phyloP scores from a whole-genome alignment of 2,113 vertebrate genomes.

The Lepidothrix coronata region DNA sequence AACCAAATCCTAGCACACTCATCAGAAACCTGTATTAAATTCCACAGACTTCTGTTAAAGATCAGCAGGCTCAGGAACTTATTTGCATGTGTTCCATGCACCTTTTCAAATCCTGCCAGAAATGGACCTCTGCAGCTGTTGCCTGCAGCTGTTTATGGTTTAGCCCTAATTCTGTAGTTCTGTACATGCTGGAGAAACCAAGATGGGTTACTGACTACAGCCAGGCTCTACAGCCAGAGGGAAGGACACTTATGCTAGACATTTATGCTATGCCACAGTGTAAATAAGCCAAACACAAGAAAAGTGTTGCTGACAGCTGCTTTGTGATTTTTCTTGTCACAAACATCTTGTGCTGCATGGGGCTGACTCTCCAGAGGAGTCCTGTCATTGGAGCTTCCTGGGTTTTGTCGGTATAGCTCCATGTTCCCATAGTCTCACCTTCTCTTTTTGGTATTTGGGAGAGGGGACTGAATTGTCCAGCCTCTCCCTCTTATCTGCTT shows the following conservation, averaged over 20 bases:
- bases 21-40: background rate
- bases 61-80: background rate
- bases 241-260: background rate
- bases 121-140: background rate
- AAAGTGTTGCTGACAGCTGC: background rate
- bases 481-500: background rate
- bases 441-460: background rate
- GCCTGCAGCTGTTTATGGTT: background rate
- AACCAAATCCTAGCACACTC: background rate
- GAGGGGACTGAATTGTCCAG: background rate
- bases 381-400: background rate
- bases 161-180: background rate
- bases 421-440: background rate
- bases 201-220: background rate
- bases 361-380: background rate
- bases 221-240: background rate
- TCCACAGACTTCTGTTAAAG: background rate
- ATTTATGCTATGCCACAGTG: background rate
- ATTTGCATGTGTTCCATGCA: background rate
- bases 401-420: background rate
- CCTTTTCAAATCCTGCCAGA: background rate
- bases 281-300: background rate
- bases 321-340: background rate
- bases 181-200: background rate
- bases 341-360: background rate